A percentile compares a stretch with the other conserved stretches of the same genome.
Evolutionary conservation across 2,113 vertebrate species (phyloP).

Genomic region (Hippopotamus amphibius): DNA sequence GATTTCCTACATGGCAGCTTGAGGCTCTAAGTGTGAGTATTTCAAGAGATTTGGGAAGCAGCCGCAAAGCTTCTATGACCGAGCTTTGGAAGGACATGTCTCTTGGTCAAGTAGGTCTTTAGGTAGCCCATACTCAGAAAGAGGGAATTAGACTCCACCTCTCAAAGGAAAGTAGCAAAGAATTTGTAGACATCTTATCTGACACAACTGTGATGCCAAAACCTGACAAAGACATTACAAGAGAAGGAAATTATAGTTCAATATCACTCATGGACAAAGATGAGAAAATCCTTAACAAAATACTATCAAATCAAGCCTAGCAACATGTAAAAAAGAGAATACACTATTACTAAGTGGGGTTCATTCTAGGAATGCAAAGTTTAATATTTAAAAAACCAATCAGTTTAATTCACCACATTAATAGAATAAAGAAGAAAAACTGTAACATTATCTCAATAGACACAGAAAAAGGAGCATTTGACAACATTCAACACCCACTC

Average conservation of each 20-base stretch:
- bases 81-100: background rate
- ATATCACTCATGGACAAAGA: background rate
- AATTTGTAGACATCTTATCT: background rate
- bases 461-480: background rate
- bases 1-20: background rate
- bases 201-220: background rate
- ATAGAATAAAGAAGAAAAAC: constrained; percentile 40
- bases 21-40: background rate
- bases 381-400: background rate
- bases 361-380: constrained; percentile 31
- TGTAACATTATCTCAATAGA: background rate
- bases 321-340: constrained; percentile 5
- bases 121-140: background rate
- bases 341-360: background rate
- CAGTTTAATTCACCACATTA: constrained; percentile 54
- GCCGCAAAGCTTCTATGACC: background rate
- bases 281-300: constrained; percentile 43
- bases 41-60: background rate
- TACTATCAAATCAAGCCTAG: background rate
- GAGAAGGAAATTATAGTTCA: constrained; percentile 42
- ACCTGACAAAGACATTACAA: background rate
- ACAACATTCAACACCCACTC: constrained; percentile 34
- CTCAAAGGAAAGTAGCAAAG: background rate
- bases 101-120: background rate
- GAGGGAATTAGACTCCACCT: background rate